A percentile compares a stretch with the other conserved stretches of the same genome.
These are phyloP conservation scores for Kryptolebias ocellatus DNA, from an alignment of 2,797 vertebrate genomes.

Conservation along the genomic window DNA sequence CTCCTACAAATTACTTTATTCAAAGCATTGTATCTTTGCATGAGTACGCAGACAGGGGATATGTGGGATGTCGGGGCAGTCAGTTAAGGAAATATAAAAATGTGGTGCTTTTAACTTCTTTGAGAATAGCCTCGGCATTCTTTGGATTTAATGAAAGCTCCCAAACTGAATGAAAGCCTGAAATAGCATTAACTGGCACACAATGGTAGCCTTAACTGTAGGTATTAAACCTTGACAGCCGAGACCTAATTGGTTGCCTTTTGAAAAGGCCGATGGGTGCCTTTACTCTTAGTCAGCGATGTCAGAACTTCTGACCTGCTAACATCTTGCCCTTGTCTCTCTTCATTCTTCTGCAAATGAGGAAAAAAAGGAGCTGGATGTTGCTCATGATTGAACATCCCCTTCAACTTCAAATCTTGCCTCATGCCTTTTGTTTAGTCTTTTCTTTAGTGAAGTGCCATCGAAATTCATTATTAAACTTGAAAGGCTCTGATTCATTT, in stretches of 20 bases:
- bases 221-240: slow-evolving; percentile 82
- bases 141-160: slow-evolving; percentile 82
- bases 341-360: slow-evolving; percentile 66
- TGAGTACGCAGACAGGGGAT: slow-evolving; percentile 45
- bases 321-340: slow-evolving; percentile 59
- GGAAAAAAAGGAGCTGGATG: slow-evolving; percentile 66
- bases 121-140: slow-evolving; percentile 79
- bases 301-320: slow-evolving; percentile 68
- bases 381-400: slow-evolving; percentile 69
- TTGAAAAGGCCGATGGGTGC: slow-evolving; percentile 73
- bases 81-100: slow-evolving; percentile 69
- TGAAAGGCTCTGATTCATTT: slow-evolving; percentile 12
- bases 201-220: slow-evolving; percentile 81
- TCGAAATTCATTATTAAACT: slow-evolving; percentile 30
- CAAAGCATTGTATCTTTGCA: slow-evolving; percentile 65
- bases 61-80: slow-evolving; percentile 12
- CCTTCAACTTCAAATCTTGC: slow-evolving; percentile 66
- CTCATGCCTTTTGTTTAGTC: slow-evolving; percentile 64
- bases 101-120: slow-evolving; percentile 66
- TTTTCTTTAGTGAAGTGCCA: slow-evolving; percentile 42
- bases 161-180: slow-evolving; percentile 76
- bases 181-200: slow-evolving; percentile 78
- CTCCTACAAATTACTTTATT: slow-evolving; percentile 65
- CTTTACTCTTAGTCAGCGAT: slow-evolving; percentile 62
- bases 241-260: slow-evolving; percentile 78